Evolutionary conservation across 2,888 invertebrate species (phyloP).

Genomic region (Plusia festucae): DNA sequence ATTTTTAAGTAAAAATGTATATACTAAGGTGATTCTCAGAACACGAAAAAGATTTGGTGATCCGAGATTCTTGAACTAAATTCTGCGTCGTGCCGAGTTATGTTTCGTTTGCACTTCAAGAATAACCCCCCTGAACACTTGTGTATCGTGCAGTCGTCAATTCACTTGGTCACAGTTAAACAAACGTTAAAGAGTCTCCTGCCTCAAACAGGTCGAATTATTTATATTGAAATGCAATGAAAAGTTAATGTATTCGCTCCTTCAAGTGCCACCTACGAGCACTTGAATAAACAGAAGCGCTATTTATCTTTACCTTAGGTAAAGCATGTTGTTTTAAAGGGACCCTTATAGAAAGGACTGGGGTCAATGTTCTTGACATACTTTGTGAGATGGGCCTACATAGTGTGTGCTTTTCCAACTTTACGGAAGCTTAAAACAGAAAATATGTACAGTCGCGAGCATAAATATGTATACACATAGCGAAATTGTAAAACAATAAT

Average conservation of each 20-base stretch:
- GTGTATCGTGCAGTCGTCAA: constrained; percentile 43
- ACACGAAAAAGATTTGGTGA: too few species aligned
- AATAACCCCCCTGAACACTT: constrained; percentile 54
- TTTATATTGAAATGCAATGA: constrained; percentile 60
- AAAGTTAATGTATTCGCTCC: constrained; percentile 68
- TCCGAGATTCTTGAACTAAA: too few species aligned
- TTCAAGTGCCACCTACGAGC: constrained; percentile 76
- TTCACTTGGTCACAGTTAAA: constrained; percentile 51
- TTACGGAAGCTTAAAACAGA: not conserved
- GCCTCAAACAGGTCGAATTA: constrained; percentile 43
- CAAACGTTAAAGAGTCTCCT: constrained; percentile 41
- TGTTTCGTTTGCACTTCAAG: too few species aligned
- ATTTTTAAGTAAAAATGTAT: too few species aligned
- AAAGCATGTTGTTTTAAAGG: constrained; percentile 79
- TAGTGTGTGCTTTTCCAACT: constrained; percentile 35
- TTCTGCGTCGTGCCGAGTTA: too few species aligned
- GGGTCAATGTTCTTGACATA: constrained; percentile 80
- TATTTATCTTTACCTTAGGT: constrained; percentile 80
- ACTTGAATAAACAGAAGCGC: constrained; percentile 78
- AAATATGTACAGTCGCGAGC: not conserved
- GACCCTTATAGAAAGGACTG: constrained; percentile 64
- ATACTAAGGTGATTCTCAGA: too few species aligned
- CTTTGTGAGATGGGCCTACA: constrained; percentile 59
- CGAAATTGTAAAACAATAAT: too few species aligned
- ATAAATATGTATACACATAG: too few species aligned